phyloP scores from a whole-genome alignment of 1,140 invertebrate species.

The Hycleus cichorii region DNA sequence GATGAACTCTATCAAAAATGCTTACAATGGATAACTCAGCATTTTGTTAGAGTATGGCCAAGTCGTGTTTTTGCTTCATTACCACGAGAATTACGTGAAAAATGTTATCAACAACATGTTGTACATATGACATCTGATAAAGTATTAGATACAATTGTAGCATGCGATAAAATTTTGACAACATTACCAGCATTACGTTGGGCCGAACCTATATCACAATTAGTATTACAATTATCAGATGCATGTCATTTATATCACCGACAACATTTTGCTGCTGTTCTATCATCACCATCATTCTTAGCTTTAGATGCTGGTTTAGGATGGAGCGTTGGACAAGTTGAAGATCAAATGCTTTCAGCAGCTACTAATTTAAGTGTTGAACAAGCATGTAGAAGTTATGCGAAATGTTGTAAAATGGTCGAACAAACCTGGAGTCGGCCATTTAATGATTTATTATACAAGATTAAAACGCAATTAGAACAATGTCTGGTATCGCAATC shows the following conservation, averaged over 20 bases:
- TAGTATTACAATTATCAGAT: constrained; percentile 60
- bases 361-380: constrained; percentile 57
- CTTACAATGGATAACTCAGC: constrained; percentile 73
- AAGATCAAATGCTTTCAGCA: constrained; percentile 57
- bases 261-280: constrained; percentile 59
- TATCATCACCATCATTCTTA: constrained; percentile 57
- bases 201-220: constrained; percentile 60
- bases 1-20: constrained; percentile 81
- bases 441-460: constrained; percentile 35
- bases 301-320: constrained; percentile 56
- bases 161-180: constrained; percentile 61
- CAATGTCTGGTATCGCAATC: constrained; percentile 56
- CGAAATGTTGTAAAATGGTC: constrained; percentile 38
- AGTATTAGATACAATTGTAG: constrained; percentile 50
- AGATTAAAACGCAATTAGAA: constrained; percentile 48
- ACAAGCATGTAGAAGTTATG: constrained; percentile 63
- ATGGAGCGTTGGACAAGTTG: constrained; percentile 58
- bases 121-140: constrained; percentile 57
- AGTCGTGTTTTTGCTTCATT: constrained; percentile 75
- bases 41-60: constrained; percentile 80
- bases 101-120: constrained; percentile 74
- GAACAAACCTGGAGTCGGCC: constrained; percentile 29
- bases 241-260: constrained; percentile 49
- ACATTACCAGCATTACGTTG: constrained; percentile 62
- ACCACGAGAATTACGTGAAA: constrained; percentile 70